Evolutionary conservation across 2,797 vertebrate species (phyloP), one percentile per base, ranked within the genome.

Genomic region (Enteromius treurensis): DNA sequence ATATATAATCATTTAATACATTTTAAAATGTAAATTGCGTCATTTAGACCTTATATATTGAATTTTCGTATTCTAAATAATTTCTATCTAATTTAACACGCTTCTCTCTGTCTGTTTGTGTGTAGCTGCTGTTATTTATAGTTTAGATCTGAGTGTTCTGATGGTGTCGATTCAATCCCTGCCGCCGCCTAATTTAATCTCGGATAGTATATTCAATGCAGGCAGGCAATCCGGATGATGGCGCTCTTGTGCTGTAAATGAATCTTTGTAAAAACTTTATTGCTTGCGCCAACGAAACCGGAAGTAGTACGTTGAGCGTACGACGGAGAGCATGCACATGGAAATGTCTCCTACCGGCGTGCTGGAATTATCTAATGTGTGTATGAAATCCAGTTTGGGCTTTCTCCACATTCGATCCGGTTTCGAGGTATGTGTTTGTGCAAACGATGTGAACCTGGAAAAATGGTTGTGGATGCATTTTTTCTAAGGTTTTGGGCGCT

Each of bases 241-340:
- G 80, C 75, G 80, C 42, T 80, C n/a, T 55, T 77, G 67, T 49
- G 5, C 45, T 45, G 10, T 9, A 8, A 55, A 73, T 45, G 0
- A 45, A 51, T 47, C 6, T 77, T 64, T 34, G 42, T 73, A 60
- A 83, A 79, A 78, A 68, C 74, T 77, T 60, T 60, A 71, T 77
- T 64, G 9, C 64, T 21, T 1, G 14, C 2, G 4, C 9, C 23
- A 13, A 1, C 26, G 9, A 80, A 84, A 85, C 83, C 87, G 87
- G 87, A 88, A 85, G 78, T 83, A 3, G 23, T 51, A 81, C 87
- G 85, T 85, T 81, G 5, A 19, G 1, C 3, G 9, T 58, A 76
- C 87, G 87, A 58, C 58, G 3, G 62, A 13, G 47, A 14, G 45
- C 78, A 45, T 55, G 60, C 85, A 81, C 85, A 81, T 85, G 83